phyloP scores from a whole-genome alignment of 2,797 vertebrate species.

The Falco naumanni region DNA sequence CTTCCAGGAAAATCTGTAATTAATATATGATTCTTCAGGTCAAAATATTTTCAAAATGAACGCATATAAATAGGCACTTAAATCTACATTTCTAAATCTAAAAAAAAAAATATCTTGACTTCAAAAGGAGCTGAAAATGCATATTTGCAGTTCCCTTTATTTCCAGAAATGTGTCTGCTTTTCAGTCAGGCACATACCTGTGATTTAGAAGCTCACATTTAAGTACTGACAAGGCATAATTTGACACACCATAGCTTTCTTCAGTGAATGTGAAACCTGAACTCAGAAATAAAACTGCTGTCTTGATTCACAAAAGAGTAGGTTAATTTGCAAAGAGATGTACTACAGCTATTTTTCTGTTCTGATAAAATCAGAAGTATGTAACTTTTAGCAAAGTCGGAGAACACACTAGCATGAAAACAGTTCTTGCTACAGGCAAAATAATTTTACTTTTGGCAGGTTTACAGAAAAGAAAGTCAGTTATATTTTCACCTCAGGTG shows the following conservation, averaged over 20 bases:
- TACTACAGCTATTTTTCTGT: not conserved
- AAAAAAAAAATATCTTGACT: not conserved
- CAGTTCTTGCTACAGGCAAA: constrained; percentile 53
- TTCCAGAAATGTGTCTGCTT: constrained; percentile 14
- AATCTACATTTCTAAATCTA: not conserved
- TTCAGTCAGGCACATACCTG: not conserved
- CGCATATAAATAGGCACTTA: not conserved
- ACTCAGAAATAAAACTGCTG: not conserved
- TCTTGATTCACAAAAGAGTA: not conserved
- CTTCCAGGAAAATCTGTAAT: not conserved
- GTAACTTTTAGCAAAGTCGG: constrained; percentile 42
- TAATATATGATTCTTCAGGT: not conserved
- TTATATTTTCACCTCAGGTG: constrained; percentile 70
- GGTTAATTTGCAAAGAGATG: not conserved
- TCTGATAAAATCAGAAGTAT: constrained; percentile 12
- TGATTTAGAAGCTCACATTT: not conserved
- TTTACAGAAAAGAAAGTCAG: constrained; percentile 56
- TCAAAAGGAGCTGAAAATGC: not conserved
- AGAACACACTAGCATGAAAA: not conserved
- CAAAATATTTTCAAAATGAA: not conserved
- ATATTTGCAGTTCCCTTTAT: not conserved
- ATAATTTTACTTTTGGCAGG: constrained; percentile 62
- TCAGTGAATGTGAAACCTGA: not conserved
- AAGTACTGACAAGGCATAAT: not conserved
- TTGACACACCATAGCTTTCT: constrained; percentile 17